Percentiles rank a stretch among this genome's conserved stretches.
Evolutionary conservation across 1,140 invertebrate species (phyloP).

Genomic region (Lasioglossum baleicum): DNA sequence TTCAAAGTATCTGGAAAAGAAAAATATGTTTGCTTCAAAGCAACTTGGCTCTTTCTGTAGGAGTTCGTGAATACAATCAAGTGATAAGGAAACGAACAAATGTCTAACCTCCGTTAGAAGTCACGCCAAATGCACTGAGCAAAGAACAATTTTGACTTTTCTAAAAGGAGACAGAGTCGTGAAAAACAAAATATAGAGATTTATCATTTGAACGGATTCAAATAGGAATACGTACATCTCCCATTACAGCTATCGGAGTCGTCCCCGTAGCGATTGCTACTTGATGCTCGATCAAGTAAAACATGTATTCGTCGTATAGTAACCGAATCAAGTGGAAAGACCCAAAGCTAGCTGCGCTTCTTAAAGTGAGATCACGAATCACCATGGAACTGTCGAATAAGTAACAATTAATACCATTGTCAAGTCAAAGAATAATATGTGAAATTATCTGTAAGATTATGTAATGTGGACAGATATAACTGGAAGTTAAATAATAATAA

Average conservation of each 20-base stretch:
- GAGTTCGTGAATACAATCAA: background rate
- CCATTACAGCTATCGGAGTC: slow-evolving; percentile 97
- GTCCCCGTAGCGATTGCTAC: slow-evolving; percentile 94
- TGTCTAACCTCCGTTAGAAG: slow-evolving; percentile 74
- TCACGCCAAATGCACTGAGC: slow-evolving; percentile 71
- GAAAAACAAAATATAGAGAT: background rate
- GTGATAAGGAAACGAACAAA: background rate
- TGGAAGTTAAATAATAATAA: no score
- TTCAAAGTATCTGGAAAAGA: slow-evolving; percentile 71
- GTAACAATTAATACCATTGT: background rate
- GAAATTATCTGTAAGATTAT: no score
- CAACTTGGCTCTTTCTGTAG: background rate
- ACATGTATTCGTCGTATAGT: slow-evolving; percentile 99
- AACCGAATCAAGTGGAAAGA: slow-evolving; percentile 99
- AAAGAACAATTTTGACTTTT: slow-evolving; percentile 77
- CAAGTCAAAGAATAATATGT: no score
- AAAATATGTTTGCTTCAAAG: slow-evolving; percentile 16
- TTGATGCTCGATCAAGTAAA: slow-evolving; percentile 98
- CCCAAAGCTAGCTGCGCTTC: slow-evolving; percentile 98
- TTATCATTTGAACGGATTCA: background rate
- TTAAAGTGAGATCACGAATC: slow-evolving; percentile 95
- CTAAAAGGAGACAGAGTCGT: slow-evolving; percentile 56
- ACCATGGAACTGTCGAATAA: slow-evolving; percentile 91
- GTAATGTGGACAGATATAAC: no score
- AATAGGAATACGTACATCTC: slow-evolving; percentile 81